Conservation (phyloP, 1,140 invertebrate species). For the Drosophila saltans region DNA sequence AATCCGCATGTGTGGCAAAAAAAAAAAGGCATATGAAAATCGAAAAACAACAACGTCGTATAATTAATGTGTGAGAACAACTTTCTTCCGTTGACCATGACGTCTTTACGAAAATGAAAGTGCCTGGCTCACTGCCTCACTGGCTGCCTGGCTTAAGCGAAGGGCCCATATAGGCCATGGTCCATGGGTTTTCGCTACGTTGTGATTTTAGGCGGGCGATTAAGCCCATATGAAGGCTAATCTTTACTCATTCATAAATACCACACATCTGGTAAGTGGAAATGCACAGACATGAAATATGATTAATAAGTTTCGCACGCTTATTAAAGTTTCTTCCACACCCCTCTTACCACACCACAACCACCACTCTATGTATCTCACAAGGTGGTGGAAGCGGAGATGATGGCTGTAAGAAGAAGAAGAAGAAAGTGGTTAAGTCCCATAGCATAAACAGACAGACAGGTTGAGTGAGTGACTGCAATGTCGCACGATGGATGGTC, state of each 20-base stretch:
- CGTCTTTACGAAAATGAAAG: constrained; percentile 59
- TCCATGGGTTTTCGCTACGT: constrained; percentile 5
- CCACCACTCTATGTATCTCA: no score
- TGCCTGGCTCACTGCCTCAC: constrained; percentile 18
- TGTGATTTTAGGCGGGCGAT: constrained; percentile 66
- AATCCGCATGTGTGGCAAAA: constrained; percentile 23
- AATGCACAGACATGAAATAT: constrained; percentile 53
- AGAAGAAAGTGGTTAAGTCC: constrained; percentile 53
- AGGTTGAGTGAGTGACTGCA: constrained; percentile 64
- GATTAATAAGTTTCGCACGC: constrained; percentile 79
- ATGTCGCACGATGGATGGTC: constrained; percentile 20
- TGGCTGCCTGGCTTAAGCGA: constrained; percentile 22
- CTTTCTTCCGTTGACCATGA: constrained; percentile 67
- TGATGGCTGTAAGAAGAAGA: constrained; percentile 18
- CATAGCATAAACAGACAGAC: constrained; percentile 40
- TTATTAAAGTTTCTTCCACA: constrained; percentile 54
- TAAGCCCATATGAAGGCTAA: constrained; percentile 66
- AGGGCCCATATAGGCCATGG: constrained; percentile 37
- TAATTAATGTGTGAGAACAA: constrained; percentile 75
- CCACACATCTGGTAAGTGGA: constrained; percentile 47
- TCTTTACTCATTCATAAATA: constrained; percentile 70
- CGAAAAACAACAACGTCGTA: constrained; percentile 16
- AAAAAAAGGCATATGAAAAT: constrained; percentile 26
- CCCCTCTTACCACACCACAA: background rate
- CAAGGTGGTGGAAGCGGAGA: constrained; percentile 15